phyloP scores from a whole-genome alignment of 2,797 vertebrate species.

The Tenualosa thibaudeaui region DNA sequence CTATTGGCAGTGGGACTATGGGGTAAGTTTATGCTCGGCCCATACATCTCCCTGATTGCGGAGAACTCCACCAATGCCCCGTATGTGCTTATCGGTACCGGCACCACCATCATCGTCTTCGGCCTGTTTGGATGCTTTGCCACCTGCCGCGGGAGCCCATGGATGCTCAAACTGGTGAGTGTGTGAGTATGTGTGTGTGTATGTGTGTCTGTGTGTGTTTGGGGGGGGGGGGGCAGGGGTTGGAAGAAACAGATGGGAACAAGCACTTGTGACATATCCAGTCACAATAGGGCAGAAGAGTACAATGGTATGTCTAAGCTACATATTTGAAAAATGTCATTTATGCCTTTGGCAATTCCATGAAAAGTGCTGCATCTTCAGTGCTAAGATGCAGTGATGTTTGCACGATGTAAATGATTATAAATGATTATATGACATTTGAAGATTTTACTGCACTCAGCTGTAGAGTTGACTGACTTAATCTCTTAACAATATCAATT shows the following conservation, averaged over 20 bases:
- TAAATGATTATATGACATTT: neutral
- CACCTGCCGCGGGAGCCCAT: constrained; percentile 97
- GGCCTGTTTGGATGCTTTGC: constrained; percentile 98
- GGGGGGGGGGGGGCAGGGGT: neutral
- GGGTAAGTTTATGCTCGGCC: constrained; percentile 96
- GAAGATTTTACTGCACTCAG: neutral
- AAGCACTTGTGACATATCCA: neutral
- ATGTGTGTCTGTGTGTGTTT: constrained; percentile 69
- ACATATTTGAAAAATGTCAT: too few relatives aligned
- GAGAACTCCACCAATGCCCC: constrained; percentile 99
- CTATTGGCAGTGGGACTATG: constrained; percentile 95
- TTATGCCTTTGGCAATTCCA: too few relatives aligned
- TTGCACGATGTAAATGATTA: too few relatives aligned
- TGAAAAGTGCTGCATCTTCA: too few relatives aligned
- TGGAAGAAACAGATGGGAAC: neutral
- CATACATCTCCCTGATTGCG: constrained; percentile 95
- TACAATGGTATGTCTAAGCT: neutral
- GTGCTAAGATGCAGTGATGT: too few relatives aligned
- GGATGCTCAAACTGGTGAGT: constrained; percentile 98
- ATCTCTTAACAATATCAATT: neutral
- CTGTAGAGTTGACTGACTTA: too few relatives aligned
- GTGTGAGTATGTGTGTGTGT: neutral
- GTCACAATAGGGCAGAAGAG: neutral
- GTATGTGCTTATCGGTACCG: constrained; percentile 96
- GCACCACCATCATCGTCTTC: constrained; percentile 95